Percentiles rank a stretch among this genome's conserved stretches.
Evolutionary conservation across 2,113 vertebrate species (phyloP).

Genomic region (Donacobius atricapilla): DNA sequence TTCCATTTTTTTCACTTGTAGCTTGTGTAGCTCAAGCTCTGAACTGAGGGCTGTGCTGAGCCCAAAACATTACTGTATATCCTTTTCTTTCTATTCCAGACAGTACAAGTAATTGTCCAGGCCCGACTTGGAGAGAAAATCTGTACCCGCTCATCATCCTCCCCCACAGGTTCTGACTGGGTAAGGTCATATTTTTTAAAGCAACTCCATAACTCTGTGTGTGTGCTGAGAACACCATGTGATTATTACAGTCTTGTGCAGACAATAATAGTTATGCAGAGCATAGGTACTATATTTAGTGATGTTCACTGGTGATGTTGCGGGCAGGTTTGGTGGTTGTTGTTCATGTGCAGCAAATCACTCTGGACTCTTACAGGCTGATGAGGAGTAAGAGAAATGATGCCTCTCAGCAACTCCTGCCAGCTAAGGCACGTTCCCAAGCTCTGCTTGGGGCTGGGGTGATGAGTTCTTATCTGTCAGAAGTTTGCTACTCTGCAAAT

Average conservation of each 20-base stretch:
- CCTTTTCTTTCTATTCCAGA: constrained; percentile 71
- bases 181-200: constrained; percentile 69
- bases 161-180: constrained; percentile 98
- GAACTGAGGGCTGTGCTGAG: background rate
- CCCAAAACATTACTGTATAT: background rate
- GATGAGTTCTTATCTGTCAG: background rate
- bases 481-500: background rate
- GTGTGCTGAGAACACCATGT: background rate
- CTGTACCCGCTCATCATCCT: constrained; percentile 91
- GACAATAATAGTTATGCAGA: background rate
- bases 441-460: background rate
- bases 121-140: constrained; percentile 97
- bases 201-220: background rate
- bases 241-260: background rate
- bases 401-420: background rate
- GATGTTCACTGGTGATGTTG: background rate
- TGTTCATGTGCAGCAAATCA: background rate
- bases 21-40: background rate
- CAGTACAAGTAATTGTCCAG: constrained; percentile 98
- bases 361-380: background rate
- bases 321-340: accelerated
- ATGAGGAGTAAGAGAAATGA: background rate
- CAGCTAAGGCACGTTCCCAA: background rate
- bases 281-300: background rate
- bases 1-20: background rate